A percentile compares a stretch with the other conserved stretches of the same genome.
Conservation (phyloP, 1,140 invertebrate genomes). For the Diuraphis noxia region DNA sequence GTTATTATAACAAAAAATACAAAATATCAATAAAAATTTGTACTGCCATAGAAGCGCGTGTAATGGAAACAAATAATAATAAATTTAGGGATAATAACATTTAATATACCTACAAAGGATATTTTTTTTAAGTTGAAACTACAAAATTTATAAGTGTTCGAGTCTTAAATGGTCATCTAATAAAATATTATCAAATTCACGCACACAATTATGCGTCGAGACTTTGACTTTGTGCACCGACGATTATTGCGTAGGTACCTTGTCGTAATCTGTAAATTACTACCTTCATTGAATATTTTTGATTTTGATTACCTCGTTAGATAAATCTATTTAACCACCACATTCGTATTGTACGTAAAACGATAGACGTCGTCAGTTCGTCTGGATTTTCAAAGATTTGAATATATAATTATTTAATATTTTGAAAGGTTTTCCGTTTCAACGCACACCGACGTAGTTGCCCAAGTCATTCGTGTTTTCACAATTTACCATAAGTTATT, state of each 20-base stretch:
- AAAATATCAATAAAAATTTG: too few relatives aligned
- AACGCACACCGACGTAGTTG: background rate
- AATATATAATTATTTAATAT: conserved; percentile 4
- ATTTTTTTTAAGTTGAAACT: too few relatives aligned
- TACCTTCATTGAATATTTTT: background rate
- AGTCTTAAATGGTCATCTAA: too few relatives aligned
- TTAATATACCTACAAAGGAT: too few relatives aligned
- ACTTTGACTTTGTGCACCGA: background rate
- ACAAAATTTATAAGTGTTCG: too few relatives aligned
- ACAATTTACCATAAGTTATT: background rate
- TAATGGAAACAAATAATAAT: too few relatives aligned
- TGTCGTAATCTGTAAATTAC: background rate
- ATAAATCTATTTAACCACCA: background rate
- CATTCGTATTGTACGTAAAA: background rate
- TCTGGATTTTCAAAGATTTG: background rate
- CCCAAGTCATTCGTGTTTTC: background rate
- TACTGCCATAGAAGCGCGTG: too few relatives aligned
- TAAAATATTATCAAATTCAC: background rate
- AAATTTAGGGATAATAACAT: too few relatives aligned
- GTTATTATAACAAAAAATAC: too few relatives aligned
- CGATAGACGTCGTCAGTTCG: background rate
- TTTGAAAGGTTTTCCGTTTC: background rate
- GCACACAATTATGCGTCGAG: background rate
- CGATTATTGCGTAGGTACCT: background rate
- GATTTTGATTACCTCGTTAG: background rate